Percentiles rank a stretch among this genome's conserved stretches.
Conservation (phyloP, 1,140 invertebrate genomes). For the Chymomyza costata region DNA sequence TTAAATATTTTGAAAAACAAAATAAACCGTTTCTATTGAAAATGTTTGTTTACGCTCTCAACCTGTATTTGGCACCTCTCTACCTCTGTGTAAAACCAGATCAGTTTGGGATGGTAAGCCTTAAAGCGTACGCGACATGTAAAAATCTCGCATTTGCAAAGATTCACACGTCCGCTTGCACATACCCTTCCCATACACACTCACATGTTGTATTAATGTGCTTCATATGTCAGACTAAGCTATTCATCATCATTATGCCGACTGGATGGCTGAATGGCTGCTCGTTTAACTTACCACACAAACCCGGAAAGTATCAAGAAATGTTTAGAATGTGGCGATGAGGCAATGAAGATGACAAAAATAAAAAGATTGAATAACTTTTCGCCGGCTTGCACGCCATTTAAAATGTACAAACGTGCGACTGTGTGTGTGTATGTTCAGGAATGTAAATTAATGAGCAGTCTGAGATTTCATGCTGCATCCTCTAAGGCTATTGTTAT, state of each 20-base stretch:
- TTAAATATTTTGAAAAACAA: too few species aligned
- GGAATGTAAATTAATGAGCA: slow-evolving; percentile 30
- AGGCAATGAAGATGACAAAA: slow-evolving; percentile 4
- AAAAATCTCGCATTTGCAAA: too few species aligned
- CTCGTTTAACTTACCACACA: slow-evolving; percentile 24
- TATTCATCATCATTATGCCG: slow-evolving; percentile 52
- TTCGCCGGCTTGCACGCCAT: slow-evolving; percentile 36
- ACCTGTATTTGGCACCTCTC: too few species aligned
- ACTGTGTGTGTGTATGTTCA: neutral
- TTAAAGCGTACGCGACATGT: too few species aligned
- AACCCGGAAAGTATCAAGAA: slow-evolving; percentile 23
- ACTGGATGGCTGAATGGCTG: slow-evolving; percentile 14
- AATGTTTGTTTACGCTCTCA: too few species aligned
- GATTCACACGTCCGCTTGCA: too few species aligned
- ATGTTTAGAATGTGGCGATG: slow-evolving; percentile 23
- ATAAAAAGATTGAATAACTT: slow-evolving; percentile 48
- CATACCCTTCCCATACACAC: slow-evolving; percentile 11
- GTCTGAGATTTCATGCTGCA: slow-evolving; percentile 23
- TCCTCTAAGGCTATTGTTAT: slow-evolving; percentile 16
- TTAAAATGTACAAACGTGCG: slow-evolving; percentile 42
- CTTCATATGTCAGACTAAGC: slow-evolving; percentile 36
- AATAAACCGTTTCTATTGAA: too few species aligned
- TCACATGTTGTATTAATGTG: slow-evolving; percentile 43
- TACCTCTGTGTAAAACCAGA: too few species aligned
- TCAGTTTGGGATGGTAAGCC: too few species aligned